Evolutionary conservation across 2,888 invertebrate genomes (phyloP).

Genomic region (Agrochola macilenta): DNA sequence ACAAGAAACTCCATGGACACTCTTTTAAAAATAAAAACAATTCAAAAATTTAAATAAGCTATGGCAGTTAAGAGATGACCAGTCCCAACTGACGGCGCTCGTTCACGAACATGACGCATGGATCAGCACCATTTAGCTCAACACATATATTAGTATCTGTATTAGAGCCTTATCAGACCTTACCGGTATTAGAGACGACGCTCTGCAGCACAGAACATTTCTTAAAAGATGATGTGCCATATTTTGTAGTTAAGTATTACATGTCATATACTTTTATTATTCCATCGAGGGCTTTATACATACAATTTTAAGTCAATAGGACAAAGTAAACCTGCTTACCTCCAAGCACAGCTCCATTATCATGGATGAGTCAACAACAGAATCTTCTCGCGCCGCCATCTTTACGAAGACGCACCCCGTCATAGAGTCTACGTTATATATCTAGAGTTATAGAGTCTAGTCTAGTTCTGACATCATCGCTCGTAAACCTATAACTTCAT

Average conservation of each 20-base stretch:
- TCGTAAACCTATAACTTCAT: conserved; percentile 38
- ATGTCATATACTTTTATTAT: not conserved
- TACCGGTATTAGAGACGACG: not conserved
- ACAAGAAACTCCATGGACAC: no score
- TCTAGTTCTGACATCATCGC: conserved; percentile 19
- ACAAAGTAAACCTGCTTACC: conserved; percentile 15
- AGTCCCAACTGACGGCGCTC: no score
- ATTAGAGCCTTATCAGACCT: no score
- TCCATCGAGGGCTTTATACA: not conserved
- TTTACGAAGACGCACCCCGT: not conserved
- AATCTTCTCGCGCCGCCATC: not conserved
- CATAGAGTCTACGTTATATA: conserved; percentile 13
- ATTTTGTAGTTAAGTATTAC: not conserved
- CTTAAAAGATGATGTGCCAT: not conserved
- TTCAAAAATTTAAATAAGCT: no score
- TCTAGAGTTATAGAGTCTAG: no score
- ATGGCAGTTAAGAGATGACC: no score
- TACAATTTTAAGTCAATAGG: not conserved
- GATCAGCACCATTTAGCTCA: no score
- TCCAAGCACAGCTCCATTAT: not conserved
- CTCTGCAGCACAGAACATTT: not conserved
- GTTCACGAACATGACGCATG: no score
- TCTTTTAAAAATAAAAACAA: no score
- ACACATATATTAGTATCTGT: no score
- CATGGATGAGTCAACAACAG: not conserved